Evolutionary conservation across 92 coral and sea anemone species (phyloP), one percentile per base, ranked within the genome.

Genomic region (Pocillopora meandrina): DNA sequence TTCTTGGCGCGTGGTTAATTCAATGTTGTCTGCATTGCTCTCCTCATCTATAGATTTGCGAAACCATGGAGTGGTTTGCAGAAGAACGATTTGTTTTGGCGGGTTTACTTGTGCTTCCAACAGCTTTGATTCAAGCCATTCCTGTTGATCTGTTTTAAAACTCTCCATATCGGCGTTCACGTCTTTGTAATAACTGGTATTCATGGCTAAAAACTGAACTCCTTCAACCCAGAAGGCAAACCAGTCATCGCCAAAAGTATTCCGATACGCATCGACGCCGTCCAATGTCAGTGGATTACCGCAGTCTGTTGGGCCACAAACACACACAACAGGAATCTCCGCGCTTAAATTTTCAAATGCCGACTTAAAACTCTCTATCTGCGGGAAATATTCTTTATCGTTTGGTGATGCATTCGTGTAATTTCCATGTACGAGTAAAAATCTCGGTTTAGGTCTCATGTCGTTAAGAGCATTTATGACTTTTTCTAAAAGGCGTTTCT

Each of bases 221-320:
- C 98, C 98, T 61, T 94, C 98, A 13, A 94, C 95, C 98, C 98
- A 94, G 76, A 94, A 94, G 0, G 92, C 87, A 20, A 94, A 94
- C 95, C 98, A 92, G 71, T 94, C 98, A 16, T 94, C 98, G 57
- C 98, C 98, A 49, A 94, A 94, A 21, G 89, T 92, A 59, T 65
- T 87, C 65, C 93, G 89, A 87, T 94, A 94, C 20, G 95, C 82
- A 49, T 92, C 93, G 34, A 94, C 65, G 82, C 68, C 36, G 26
- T 59, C 90, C 47, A 79, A 67, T 33, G 71, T 69, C n/a, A 93
- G 90, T 35, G 88, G 90, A 10, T 72, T 76, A 9, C 92, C 98
- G 71, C 93, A 83, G 59, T 94, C 98, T 15, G 87, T 82, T 12
- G 21, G 78, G 21, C 98, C 98, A 77, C 98, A 92, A 72, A 94